Base-by-base conservation (phyloP, 2,113 vertebrate genomes). In the Amphilophus citrinellus region DNA sequence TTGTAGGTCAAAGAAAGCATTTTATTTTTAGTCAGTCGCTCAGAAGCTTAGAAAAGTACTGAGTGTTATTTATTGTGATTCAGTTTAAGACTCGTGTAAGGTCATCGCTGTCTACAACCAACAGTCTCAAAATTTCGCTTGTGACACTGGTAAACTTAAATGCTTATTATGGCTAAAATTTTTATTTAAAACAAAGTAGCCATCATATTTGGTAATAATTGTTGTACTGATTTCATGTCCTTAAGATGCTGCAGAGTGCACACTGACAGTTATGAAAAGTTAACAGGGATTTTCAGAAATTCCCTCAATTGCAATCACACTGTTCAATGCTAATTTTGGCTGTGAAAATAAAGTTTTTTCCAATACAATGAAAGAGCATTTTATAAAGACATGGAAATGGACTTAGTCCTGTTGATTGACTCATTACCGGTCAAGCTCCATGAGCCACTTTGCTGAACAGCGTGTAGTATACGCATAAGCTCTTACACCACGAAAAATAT, bases 371-470 rank as follows among this genome's bases (percentile, higher is more conserved):
- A 35, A n/a, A 61, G 13, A 50, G 77, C 3, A 30, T 63, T 42
- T 50, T 65, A 18, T 24, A 13, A 60, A 53, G 4, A 15, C 39
- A 10, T 76, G 37, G 27, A 79, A 63, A 39, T 47, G 7, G n/a
- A 7, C 15, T 58, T 13, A 20, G 35, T 32, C 18, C 10, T 20
- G 42, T 44, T 77, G 39, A 84, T 60, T 50, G 47, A 4, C 63
- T 44, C n/a, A 22, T 63, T 77, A 53, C 68, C 71, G 27, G 27
- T 7, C 13, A 59, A 27, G 61, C 32, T 50, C 27, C 39, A 3
- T 62, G 17, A 65, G 9, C 62, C 20, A 79, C 66, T 80, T 84
- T 35, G 10, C 56, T 65, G 35, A 61, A 63, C 79, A 62, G 77
- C 60, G 56, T 61, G 50, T 53, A 80, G 42, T 20, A 50, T 35